These are phyloP conservation scores for Akabosia matsudoensis DNA, from an alignment of 1,140 invertebrate genomes.

Conservation along the genomic window DNA sequence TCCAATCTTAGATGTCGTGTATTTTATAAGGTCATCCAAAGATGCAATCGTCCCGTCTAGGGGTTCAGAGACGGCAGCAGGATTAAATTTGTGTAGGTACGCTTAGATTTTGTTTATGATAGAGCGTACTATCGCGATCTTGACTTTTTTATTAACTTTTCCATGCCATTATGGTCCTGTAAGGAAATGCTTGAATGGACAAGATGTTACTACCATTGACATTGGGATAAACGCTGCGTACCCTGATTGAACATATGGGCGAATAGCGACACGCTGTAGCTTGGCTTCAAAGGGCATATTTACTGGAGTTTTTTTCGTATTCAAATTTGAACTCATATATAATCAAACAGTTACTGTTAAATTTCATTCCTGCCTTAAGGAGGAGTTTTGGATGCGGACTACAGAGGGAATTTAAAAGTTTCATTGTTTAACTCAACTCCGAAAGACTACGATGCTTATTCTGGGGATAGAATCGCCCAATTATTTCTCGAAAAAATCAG, in stretches of 20 bases:
- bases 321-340: neutral
- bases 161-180: neutral
- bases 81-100: neutral
- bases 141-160: neutral
- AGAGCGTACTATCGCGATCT: neutral
- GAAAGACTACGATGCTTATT: neutral
- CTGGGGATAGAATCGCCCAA: neutral
- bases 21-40: too few relatives aligned
- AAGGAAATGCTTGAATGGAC: neutral
- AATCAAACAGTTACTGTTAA: neutral
- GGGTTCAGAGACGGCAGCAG: too few relatives aligned
- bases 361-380: neutral
- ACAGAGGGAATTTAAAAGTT: neutral
- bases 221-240: neutral
- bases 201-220: neutral
- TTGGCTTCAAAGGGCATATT: neutral
- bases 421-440: neutral
- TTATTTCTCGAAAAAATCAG: neutral
- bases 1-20: too few relatives aligned
- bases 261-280: neutral
- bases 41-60: too few relatives aligned
- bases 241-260: neutral
- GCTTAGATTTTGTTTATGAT: too few relatives aligned
- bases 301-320: neutral
- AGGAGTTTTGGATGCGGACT: neutral